phyloP scores from a whole-genome alignment of 2,113 vertebrate species.

The Psettodes erumei region DNA sequence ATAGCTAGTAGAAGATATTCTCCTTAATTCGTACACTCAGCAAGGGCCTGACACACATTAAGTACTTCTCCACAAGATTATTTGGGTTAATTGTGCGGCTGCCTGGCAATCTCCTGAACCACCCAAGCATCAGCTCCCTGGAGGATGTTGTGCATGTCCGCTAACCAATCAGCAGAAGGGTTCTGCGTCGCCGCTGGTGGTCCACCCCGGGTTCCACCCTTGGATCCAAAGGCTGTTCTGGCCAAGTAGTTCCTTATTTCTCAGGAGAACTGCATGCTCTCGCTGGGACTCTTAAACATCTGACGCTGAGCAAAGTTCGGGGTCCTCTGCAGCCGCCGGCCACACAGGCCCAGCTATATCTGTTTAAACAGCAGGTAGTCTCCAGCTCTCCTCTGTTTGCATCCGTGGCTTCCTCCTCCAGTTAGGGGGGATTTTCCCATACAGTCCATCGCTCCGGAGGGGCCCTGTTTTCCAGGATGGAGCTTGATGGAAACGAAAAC shows the following conservation, averaged over 20 bases:
- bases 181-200: slow-evolving; percentile 67
- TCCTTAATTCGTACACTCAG: slow-evolving; percentile 41
- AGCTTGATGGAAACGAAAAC: slow-evolving; percentile 68
- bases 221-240: slow-evolving; percentile 80
- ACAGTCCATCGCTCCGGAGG: slow-evolving; percentile 52
- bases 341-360: slow-evolving; percentile 74
- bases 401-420: slow-evolving; percentile 67
- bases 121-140: slow-evolving; percentile 73
- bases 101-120: slow-evolving; percentile 72
- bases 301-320: slow-evolving; percentile 74
- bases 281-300: slow-evolving; percentile 74
- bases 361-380: slow-evolving; percentile 81
- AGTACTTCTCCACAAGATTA: slow-evolving; percentile 66
- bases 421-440: slow-evolving; percentile 73
- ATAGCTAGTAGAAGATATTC: slow-evolving; percentile 19
- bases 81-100: slow-evolving; percentile 72
- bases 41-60: slow-evolving; percentile 61
- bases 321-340: slow-evolving; percentile 49
- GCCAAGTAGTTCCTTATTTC: slow-evolving; percentile 78
- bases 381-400: slow-evolving; percentile 71
- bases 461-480: slow-evolving; percentile 63
- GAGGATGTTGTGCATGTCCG: slow-evolving; percentile 59
- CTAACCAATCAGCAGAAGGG: slow-evolving; percentile 65
- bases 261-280: slow-evolving; percentile 66
- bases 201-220: slow-evolving; percentile 68